phyloP scores from a whole-genome alignment of 2,113 vertebrate species.

The Platysternon megacephalum region DNA sequence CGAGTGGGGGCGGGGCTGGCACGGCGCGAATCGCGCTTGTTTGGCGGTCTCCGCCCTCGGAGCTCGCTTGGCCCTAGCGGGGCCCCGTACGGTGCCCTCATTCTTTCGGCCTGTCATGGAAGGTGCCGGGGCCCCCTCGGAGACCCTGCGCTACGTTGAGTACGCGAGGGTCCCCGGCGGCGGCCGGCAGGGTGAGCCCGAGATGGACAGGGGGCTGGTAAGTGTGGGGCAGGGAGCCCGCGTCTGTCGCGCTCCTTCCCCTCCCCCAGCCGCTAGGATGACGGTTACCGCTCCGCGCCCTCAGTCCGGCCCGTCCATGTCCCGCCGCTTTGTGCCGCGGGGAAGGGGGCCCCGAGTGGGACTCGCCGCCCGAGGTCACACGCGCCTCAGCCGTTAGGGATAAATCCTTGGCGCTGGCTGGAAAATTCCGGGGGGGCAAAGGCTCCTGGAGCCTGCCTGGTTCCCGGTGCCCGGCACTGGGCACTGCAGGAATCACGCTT shows the following conservation, averaged over 20 bases:
- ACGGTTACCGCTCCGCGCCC: not conserved
- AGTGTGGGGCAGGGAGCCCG: not conserved
- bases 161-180: conserved; percentile 42
- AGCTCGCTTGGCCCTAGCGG: not conserved
- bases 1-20: no score
- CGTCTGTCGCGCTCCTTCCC: no score
- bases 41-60: no score
- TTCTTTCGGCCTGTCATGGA: not conserved
- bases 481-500: not conserved
- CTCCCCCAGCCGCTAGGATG: no score
- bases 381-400: not conserved
- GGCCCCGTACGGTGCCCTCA: not conserved
- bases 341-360: no score
- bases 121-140: conserved; percentile 13
- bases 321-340: no score
- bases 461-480: no score
- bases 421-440: no score
- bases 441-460: no score
- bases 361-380: no score
- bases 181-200: conserved; percentile 51
- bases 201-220: conserved; percentile 77
- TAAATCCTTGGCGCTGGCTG: not conserved
- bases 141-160: conserved; percentile 72
- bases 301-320: not conserved
- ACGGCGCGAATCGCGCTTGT: not conserved